These are phyloP conservation scores for Oostethus manadensis DNA, from an alignment of 2,113 vertebrate species.

Conservation along the genomic window DNA sequence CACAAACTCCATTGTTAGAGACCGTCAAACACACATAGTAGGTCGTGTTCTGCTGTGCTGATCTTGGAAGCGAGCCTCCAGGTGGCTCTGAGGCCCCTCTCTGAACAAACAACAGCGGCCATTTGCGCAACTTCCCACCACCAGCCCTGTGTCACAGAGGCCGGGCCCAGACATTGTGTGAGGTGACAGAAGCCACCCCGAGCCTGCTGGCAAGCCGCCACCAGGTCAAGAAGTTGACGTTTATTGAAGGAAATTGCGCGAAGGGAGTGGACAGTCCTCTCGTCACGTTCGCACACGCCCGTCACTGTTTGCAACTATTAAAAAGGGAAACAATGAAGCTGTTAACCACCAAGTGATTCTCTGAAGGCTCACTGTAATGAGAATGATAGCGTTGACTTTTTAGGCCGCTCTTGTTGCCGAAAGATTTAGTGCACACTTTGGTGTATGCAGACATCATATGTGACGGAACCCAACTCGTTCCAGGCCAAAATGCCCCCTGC, in stretches of 20 bases:
- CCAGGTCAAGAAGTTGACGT: slow-evolving; percentile 58
- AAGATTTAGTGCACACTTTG: too few species aligned
- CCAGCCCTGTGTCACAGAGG: slow-evolving; percentile 47
- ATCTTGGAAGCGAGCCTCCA: slow-evolving; percentile 44
- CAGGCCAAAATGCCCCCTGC: too few species aligned
- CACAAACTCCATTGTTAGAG: background rate
- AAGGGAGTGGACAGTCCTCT: slow-evolving; percentile 56
- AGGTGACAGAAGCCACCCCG: slow-evolving; percentile 40
- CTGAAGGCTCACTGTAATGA: slow-evolving; percentile 34
- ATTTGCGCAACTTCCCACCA: slow-evolving; percentile 29
- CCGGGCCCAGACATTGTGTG: slow-evolving; percentile 54
- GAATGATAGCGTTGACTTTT: slow-evolving; percentile 45
- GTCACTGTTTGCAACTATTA: slow-evolving; percentile 49
- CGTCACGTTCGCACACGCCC: slow-evolving; percentile 51
- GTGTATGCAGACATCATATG: too few species aligned
- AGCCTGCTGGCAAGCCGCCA: slow-evolving; percentile 43
- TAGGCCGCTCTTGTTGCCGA: background rate
- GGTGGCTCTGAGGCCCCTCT: slow-evolving; percentile 45
- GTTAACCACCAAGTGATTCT: slow-evolving; percentile 46
- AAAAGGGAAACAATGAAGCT: slow-evolving; percentile 61
- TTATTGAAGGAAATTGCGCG: slow-evolving; percentile 60
- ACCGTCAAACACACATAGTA: background rate
- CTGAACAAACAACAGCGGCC: slow-evolving; percentile 57
- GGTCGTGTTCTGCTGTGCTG: slow-evolving; percentile 37
- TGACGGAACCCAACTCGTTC: too few species aligned